Conservation (phyloP, 2,113 vertebrate genomes). For the Pantherophis guttatus region DNA sequence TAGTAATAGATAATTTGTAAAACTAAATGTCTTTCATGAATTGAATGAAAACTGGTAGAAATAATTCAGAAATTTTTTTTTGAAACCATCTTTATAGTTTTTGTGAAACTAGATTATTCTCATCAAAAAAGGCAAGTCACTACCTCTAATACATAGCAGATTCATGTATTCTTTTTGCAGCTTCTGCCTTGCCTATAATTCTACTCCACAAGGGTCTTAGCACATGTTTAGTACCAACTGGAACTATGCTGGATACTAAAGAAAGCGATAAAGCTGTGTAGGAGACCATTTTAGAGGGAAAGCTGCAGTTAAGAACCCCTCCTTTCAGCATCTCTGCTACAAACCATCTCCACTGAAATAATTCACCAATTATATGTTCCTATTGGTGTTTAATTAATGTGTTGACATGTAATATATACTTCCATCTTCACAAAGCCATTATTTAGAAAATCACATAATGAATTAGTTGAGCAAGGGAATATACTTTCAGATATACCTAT, state of each 20-base stretch:
- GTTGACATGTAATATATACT: not conserved
- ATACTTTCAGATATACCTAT: not conserved
- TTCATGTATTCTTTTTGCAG: not conserved
- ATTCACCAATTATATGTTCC: not conserved
- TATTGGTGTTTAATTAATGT: not conserved
- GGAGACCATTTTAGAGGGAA: not conserved
- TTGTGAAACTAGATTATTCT: not conserved
- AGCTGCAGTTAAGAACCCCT: not conserved
- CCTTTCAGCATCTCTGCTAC: not conserved
- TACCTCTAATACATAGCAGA: not conserved
- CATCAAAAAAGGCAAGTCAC: not conserved
- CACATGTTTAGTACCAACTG: not conserved
- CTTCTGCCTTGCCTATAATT: not conserved
- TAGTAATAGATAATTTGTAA: not conserved
- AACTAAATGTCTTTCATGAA: not conserved
- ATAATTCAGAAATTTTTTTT: not conserved
- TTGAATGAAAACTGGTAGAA: not conserved
- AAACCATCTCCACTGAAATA: not conserved
- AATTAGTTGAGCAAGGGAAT: not conserved
- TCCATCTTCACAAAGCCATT: not conserved
- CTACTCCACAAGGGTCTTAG: not conserved
- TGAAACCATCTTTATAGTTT: not conserved
- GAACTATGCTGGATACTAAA: not conserved
- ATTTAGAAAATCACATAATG: not conserved
- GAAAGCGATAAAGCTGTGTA: not conserved